These are phyloP conservation scores for Spisula solida DNA, from an alignment of 2,888 invertebrate genomes.

Conservation along the genomic window DNA sequence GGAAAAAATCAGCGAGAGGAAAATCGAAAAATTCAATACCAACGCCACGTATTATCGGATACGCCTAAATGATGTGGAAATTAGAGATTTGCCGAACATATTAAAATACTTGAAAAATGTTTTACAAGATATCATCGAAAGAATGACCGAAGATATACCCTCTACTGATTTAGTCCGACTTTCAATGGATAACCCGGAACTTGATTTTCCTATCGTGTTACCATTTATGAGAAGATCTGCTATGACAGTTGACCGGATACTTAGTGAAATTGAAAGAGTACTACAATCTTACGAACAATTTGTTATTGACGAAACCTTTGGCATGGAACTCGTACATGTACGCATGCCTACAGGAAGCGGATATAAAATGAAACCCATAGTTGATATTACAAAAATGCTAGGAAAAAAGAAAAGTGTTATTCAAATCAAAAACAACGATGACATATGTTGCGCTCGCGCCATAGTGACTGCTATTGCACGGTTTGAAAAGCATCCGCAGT, in stretches of 20 bases:
- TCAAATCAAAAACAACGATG: slow-evolving; percentile 40
- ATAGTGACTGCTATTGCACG: slow-evolving; percentile 46
- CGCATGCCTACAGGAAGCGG: too few relatives aligned
- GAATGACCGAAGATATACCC: slow-evolving; percentile 40
- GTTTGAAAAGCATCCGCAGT: slow-evolving; percentile 32
- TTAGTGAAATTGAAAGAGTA: slow-evolving; percentile 63
- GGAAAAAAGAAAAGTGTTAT: slow-evolving; percentile 40
- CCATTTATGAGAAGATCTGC: slow-evolving; percentile 53
- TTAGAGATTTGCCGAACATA: slow-evolving; percentile 42
- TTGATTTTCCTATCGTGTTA: slow-evolving; percentile 59
- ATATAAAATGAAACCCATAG: too few relatives aligned
- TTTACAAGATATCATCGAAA: slow-evolving; percentile 45
- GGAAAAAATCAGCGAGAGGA: too few relatives aligned
- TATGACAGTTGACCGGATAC: slow-evolving; percentile 51
- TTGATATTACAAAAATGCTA: slow-evolving; percentile 16
- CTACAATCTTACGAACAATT: slow-evolving; percentile 65
- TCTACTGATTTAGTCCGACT: slow-evolving; percentile 59
- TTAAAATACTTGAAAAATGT: slow-evolving; percentile 47
- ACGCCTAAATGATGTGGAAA: slow-evolving; percentile 34
- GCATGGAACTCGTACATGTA: slow-evolving; percentile 56
- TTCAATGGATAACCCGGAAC: slow-evolving; percentile 60
- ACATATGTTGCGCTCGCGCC: slow-evolving; percentile 44
- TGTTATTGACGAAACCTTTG: slow-evolving; percentile 55
- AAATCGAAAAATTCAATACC: slow-evolving; percentile 49
- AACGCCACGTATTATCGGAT: slow-evolving; percentile 48